Conservation (phyloP, 2,113 vertebrate genomes). For the Pycnonotus jocosus region DNA sequence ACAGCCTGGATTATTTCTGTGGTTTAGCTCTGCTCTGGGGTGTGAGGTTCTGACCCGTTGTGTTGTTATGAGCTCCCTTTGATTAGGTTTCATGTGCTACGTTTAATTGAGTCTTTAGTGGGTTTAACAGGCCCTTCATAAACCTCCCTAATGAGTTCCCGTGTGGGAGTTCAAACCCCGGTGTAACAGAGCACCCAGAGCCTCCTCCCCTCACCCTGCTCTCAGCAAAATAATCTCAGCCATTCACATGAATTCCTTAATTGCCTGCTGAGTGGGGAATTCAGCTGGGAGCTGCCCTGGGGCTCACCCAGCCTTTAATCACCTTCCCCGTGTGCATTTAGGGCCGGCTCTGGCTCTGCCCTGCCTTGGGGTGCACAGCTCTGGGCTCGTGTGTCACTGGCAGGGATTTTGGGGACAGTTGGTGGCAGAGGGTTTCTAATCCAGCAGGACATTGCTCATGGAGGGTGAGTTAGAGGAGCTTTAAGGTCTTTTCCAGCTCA, state of each 20-base stretch:
- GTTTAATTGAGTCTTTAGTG: conserved; percentile 20
- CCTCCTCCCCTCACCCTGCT: not conserved
- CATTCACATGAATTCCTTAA: not conserved
- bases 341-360: not conserved
- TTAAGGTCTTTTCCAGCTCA: not conserved
- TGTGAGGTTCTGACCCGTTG: not conserved
- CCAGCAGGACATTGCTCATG: not conserved
- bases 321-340: not conserved
- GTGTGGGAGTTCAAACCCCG: not conserved
- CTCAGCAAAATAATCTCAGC: not conserved
- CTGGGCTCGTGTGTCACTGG: fast-evolving
- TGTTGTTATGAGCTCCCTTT: not conserved
- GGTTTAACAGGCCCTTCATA: not conserved
- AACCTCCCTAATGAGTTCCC: conserved; percentile 25
- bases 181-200: not conserved
- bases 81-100: not conserved
- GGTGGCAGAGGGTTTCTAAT: not conserved
- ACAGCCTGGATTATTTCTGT: not conserved
- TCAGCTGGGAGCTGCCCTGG: not conserved
- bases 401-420: not conserved
- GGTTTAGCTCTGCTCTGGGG: not conserved
- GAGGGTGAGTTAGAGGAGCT: too few relatives aligned
- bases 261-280: not conserved
- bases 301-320: not conserved
- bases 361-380: too few relatives aligned